Evolutionary conservation across 2,797 vertebrate genomes (phyloP).

Genomic region (Craterocephalus amniculus): DNA sequence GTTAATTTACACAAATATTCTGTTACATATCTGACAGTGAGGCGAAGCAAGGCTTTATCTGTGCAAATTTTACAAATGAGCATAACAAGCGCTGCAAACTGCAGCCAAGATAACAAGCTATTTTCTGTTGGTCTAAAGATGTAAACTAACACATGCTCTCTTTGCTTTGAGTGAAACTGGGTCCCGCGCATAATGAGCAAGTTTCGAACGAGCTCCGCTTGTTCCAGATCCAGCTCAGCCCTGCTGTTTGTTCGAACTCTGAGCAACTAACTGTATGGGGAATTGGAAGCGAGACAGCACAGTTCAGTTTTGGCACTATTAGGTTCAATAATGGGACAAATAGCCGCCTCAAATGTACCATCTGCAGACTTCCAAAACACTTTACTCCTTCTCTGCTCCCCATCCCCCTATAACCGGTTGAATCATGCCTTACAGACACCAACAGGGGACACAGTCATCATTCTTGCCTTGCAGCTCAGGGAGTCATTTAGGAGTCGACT

Average conservation of each 20-base stretch:
- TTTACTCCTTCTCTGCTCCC: conserved; percentile 62
- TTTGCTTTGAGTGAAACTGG: conserved; percentile 41
- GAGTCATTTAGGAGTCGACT: conserved; percentile 72
- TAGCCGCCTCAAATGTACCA: conserved; percentile 67
- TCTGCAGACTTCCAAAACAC: conserved; percentile 71
- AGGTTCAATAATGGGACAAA: conserved; percentile 72
- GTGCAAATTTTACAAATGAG: conserved; percentile 48
- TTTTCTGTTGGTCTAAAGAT: conserved; percentile 28
- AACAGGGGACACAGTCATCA: conserved; percentile 76
- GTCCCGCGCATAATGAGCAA: conserved; percentile 41
- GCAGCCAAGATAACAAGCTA: conserved; percentile 38
- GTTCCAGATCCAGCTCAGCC: conserved; percentile 60
- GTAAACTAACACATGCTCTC: conserved; percentile 29
- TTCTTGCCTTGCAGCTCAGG: conserved; percentile 67
- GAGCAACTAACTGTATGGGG: conserved; percentile 61
- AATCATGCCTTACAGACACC: conserved; percentile 73
- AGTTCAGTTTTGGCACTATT: conserved; percentile 66
- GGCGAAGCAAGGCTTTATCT: conserved; percentile 27
- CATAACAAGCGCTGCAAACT: conserved; percentile 31
- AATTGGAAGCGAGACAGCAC: conserved; percentile 61
- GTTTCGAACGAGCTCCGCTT: conserved; percentile 44
- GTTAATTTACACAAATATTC: background rate
- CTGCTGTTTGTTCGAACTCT: conserved; percentile 63
- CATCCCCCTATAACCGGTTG: conserved; percentile 61
- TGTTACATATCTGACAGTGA: background rate